Evolutionary conservation across 92 coral and sea anemone genomes (phyloP).

Genomic region (Epizoanthus fatuus): DNA sequence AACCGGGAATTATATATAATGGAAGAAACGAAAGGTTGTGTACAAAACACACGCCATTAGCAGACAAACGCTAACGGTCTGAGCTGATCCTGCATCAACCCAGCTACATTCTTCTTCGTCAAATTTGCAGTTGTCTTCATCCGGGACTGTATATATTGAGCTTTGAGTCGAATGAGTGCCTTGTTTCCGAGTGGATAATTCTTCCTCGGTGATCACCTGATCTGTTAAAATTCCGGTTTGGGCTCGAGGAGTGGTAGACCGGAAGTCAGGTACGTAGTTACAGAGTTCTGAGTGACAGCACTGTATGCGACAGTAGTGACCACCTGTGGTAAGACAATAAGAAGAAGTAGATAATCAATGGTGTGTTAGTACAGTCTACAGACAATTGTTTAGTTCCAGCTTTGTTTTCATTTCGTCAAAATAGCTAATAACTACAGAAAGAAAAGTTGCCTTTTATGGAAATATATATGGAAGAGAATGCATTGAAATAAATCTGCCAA

Average conservation of each 20-base stretch:
- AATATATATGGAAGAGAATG: too few species aligned
- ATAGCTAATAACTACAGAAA: too few species aligned
- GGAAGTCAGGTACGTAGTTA: conserved; percentile 23
- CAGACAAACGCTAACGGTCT: not conserved
- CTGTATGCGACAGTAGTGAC: conserved; percentile 32
- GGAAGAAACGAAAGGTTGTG: not conserved
- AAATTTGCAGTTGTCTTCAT: conserved; percentile 23
- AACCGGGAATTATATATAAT: too few species aligned
- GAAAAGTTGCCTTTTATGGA: too few species aligned
- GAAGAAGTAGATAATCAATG: too few species aligned
- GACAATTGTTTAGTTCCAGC: too few species aligned
- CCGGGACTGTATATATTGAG: not conserved
- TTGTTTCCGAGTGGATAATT: too few species aligned
- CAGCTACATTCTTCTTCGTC: conserved; percentile 23
- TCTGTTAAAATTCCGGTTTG: not conserved
- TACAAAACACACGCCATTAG: not conserved
- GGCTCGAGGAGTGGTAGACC: conserved; percentile 8
- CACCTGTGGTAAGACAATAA: not conserved
- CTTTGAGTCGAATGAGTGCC: not conserved
- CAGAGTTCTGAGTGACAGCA: conserved; percentile 29
- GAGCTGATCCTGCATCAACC: not conserved
- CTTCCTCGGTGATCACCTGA: not conserved
- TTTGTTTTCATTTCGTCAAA: too few species aligned
- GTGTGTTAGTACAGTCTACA: too few species aligned
- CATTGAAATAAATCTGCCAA: too few species aligned